These are phyloP conservation scores for Scrobipalpa atriplicella DNA, from an alignment of 2,888 invertebrate genomes.

Conservation along the genomic window DNA sequence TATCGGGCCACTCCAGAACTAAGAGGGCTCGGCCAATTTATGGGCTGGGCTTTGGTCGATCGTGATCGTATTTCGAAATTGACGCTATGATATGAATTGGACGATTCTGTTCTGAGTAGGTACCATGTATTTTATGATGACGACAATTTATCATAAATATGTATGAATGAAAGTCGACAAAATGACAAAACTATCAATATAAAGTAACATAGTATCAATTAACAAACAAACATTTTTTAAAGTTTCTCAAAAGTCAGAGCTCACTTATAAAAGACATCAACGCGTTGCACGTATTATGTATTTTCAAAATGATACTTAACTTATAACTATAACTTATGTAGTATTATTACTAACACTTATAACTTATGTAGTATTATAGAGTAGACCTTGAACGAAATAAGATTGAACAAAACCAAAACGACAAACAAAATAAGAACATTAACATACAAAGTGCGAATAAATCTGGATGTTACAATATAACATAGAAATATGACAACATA, in stretches of 20 bases:
- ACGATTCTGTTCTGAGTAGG: background rate
- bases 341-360: background rate
- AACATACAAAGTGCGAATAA: conserved; percentile 6
- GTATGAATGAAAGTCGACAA: too few species aligned
- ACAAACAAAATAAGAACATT: background rate
- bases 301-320: too few species aligned
- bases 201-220: background rate
- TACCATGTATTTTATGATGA: background rate
- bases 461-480: conserved; percentile 12
- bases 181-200: too few species aligned
- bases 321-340: background rate
- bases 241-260: background rate
- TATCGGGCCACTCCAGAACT: conserved; percentile 21
- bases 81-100: conserved; percentile 3
- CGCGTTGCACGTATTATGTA: background rate
- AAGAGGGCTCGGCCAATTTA: conserved; percentile 21
- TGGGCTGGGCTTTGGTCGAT: conserved; percentile 12
- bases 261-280: conserved; percentile 19
- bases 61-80: conserved; percentile 9
- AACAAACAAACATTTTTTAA: background rate
- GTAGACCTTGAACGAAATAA: background rate
- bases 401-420: background rate
- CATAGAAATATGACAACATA: conserved; percentile 30
- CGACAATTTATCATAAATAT: too few species aligned
- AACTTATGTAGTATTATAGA: background rate